Conservation (phyloP, 92 coral and sea anemone species). For the Parazoanthus darwini region DNA sequence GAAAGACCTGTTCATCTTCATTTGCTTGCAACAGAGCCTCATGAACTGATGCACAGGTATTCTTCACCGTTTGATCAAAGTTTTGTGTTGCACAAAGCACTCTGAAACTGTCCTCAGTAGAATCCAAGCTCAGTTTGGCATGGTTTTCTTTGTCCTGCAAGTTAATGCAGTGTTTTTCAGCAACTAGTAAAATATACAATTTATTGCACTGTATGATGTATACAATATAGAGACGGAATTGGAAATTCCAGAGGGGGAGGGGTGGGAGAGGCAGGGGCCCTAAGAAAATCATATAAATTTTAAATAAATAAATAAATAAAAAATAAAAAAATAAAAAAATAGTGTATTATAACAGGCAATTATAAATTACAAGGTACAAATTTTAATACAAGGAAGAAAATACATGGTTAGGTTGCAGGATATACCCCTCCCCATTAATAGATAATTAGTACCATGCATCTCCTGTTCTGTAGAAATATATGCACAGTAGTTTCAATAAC, state of each 20-base stretch:
- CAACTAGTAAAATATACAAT: conserved; percentile 21
- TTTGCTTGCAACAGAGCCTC: conserved; percentile 32
- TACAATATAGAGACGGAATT: neutral
- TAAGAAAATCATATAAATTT: conserved; percentile 3
- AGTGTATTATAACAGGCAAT: neutral
- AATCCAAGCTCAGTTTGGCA: conserved; percentile 39
- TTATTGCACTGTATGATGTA: neutral
- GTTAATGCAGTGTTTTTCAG: conserved; percentile 14
- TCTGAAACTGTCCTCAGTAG: conserved; percentile 37
- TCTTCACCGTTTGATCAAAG: conserved; percentile 34
- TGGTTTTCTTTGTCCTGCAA: conserved; percentile 51
- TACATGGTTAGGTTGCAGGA: conserved; percentile 8
- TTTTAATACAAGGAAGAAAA: neutral
- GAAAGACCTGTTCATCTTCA: conserved; percentile 39
- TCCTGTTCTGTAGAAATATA: neutral
- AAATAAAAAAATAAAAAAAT: neutral
- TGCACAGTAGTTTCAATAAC: too few species aligned
- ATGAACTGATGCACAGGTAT: conserved; percentile 44
- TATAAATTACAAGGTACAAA: neutral
- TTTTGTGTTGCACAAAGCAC: conserved; percentile 44
- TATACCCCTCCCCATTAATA: conserved; percentile 4
- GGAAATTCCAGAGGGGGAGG: too few species aligned
- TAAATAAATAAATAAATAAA: neutral
- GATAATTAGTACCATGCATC: neutral
- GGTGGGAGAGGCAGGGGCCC: neutral